Evolutionary conservation across 2,113 vertebrate species (phyloP), one percentile per base, ranked within the genome.

Genomic region (Apodemus sylvaticus): DNA sequence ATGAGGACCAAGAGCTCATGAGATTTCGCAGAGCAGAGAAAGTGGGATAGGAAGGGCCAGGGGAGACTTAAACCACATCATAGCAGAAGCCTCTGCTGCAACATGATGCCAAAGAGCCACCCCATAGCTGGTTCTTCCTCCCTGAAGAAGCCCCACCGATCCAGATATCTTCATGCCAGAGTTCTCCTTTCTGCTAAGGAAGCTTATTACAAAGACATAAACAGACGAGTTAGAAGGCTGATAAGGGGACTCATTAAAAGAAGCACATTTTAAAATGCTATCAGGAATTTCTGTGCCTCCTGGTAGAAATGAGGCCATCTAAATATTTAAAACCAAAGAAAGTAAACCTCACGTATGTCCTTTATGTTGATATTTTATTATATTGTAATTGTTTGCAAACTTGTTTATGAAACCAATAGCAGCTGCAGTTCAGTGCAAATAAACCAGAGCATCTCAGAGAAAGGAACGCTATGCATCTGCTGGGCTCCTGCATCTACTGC

Each of bases 131-230:
- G 8, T 42, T n/a, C 36, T 11, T 2, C 26, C 74, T 64, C 20
- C 36, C 31, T 24, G 51, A 79, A 62, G 24, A 83, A 62, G 42
- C 9, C 10, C 51, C 42, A 14, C 48, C 51, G 5, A 36, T 74
- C 55, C 89, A 64, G 36, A 53, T 31, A 24, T 70, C 76, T 39
- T 89, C 31, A 68, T 51, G 45, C 7, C 17, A 83, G 76, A 81
- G 62, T 68, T 73, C 60, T 92, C 79, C 73, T 93, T 17, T 53
- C 31, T 66, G 29, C 64, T 79, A 76, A 87, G 39, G 36, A 48
- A 81, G 10, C 76, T 96, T 87, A 55, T 93, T 64, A 64, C 58
- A 70, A 42, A 87, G 36, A 70, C 26, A 88, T 76, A 94, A 97
- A 78, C 29, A 7, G 39, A 14, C 78, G 88, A 10, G 31, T 90